phyloP scores from a whole-genome alignment of 2,888 invertebrate genomes.

The Conistra vaccinii region DNA sequence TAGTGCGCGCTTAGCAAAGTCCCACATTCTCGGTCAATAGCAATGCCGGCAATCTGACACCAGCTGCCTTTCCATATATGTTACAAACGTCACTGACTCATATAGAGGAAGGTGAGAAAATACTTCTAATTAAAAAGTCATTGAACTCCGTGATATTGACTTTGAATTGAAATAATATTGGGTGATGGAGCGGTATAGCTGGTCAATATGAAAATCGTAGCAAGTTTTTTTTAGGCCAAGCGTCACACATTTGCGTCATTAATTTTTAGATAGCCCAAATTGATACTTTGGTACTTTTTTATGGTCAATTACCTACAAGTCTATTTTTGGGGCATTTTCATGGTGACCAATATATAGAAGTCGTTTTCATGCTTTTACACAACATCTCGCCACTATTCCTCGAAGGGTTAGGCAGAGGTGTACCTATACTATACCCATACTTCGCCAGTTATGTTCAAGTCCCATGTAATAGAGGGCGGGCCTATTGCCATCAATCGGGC shows the following conservation, averaged over 20 bases:
- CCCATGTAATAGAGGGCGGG: not conserved
- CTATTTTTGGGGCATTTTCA: not conserved
- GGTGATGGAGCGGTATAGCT: constrained; percentile 26
- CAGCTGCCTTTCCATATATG: constrained; percentile 45
- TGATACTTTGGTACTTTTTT: not conserved
- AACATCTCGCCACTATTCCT: not conserved
- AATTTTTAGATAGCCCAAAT: constrained; percentile 1
- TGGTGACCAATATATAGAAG: not conserved
- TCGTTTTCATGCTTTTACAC: not conserved
- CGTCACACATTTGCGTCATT: not conserved
- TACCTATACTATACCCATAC: not conserved
- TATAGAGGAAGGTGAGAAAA: constrained; percentile 48
- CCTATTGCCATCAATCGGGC: not conserved
- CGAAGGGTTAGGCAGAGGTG: not conserved
- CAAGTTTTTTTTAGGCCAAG: constrained; percentile 13
- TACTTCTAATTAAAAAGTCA: constrained; percentile 60
- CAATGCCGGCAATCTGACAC: constrained; percentile 45
- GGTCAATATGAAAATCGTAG: constrained; percentile 31
- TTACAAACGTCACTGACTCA: constrained; percentile 41
- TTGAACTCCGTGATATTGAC: constrained; percentile 52
- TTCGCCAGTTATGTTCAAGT: not conserved
- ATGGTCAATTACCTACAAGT: not conserved
- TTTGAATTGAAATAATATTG: constrained; percentile 52
- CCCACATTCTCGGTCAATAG: constrained; percentile 26
- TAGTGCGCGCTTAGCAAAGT: not conserved